Conservation (phyloP, 2,113 vertebrate genomes). For the Ciconia boyciana region DNA sequence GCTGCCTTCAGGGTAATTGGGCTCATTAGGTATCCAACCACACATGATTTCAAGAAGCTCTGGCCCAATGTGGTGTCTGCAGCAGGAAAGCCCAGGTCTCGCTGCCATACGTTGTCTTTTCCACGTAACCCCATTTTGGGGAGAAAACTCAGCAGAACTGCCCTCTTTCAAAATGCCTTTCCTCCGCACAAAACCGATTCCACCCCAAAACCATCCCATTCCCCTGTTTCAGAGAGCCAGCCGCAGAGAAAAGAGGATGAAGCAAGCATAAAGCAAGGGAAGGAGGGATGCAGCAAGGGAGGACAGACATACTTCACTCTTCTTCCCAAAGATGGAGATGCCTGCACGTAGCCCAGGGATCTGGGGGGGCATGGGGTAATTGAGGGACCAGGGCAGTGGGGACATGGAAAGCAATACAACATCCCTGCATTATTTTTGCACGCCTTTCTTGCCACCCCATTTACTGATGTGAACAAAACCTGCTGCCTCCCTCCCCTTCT, state of each 20-base stretch:
- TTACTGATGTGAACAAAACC: constrained; percentile 37
- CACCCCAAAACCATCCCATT: neutral
- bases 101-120: neutral
- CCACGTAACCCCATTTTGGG: neutral
- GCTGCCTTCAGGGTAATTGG: neutral
- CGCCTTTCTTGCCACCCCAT: neutral
- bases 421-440: neutral
- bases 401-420: neutral
- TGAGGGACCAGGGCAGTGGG: neutral
- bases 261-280: neutral
- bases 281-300: neutral
- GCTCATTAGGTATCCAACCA: neutral
- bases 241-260: neutral
- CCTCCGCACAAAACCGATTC: neutral
- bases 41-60: neutral
- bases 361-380: neutral
- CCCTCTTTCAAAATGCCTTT: neutral
- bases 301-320: neutral
- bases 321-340: neutral
- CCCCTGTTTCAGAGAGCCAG: neutral
- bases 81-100: neutral
- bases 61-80: fast-evolving
- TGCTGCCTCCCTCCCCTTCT: neutral
- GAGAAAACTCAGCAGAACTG: neutral
- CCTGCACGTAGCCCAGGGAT: neutral